Evolutionary conservation across 2,888 invertebrate genomes (phyloP).

Genomic region (Ornithoptera alexandrae): DNA sequence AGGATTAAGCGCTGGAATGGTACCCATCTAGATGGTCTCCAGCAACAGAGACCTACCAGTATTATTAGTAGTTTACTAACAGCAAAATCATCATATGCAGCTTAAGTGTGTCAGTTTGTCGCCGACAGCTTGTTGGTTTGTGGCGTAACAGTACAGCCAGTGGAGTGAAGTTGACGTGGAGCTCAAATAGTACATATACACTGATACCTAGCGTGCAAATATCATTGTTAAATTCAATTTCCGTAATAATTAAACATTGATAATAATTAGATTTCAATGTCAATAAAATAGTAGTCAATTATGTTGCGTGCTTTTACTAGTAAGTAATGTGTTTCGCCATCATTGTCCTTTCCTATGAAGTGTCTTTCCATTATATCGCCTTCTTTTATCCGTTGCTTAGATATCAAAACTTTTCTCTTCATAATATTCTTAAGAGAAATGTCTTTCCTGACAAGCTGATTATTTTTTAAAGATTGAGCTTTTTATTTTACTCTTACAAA

Average conservation of each 20-base stretch:
- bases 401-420: conserved; percentile 13
- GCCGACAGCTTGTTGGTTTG: neutral
- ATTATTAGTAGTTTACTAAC: no score
- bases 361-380: neutral
- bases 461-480: neutral
- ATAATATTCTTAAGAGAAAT: conserved; percentile 1
- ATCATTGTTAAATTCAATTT: no score
- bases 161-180: neutral
- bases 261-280: neutral
- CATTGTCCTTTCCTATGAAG: neutral
- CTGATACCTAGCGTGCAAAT: no score
- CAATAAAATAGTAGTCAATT: neutral
- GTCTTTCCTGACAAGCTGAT: neutral
- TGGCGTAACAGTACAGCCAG: neutral
- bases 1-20: no score
- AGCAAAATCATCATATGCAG: no score
- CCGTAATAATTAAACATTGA: no score
- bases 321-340: neutral
- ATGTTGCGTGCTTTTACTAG: neutral
- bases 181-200: no score
- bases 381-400: conserved; percentile 5
- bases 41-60: no score
- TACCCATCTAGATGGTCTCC: no score
- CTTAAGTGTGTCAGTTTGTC: neutral
- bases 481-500: neutral